Base-by-base conservation (phyloP, 2,888 invertebrate species). In the Melanotus villosus region DNA sequence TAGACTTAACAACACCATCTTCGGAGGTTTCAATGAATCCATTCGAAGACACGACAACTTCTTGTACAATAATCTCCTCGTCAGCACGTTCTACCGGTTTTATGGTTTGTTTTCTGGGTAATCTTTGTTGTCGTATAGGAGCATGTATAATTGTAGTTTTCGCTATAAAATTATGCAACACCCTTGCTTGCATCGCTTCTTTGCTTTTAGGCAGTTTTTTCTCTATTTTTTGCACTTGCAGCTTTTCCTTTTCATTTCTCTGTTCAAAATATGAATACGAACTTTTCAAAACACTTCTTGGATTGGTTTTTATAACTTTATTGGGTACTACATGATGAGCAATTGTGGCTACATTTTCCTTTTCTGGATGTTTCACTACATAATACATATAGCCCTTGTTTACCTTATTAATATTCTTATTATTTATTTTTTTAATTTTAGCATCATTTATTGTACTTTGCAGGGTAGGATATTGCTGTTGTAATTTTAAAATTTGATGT, bases 21-120 rank as follows among this genome's bases (percentile, higher is more conserved):
- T 75, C 76, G 1, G 72, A 63, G 6, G 76, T 77, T 60, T 84
- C 81, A 6, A 84, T 72, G 65, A 81, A 81, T 54, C 83, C 82
- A 65, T 79, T 81, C 0, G 82, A 81, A 32, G 81, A 81, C 6
- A 84, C 81, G 57, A 83, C 80, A 2, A 84, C 82, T 73, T 84
- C 83, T 67, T 84, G 80, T 1, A 84, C 83, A 3, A 84, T 82
- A 47, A 85, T 84, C 72, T 85, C 84, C 71, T 84, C 84, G 57
- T 83, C 81, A 4, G 77, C 74, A 14, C 82, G 80, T 58, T 80
- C 75, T n/a, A 83, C 79, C 2, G 84, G 84, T 74, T 81, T 82
- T 12, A 85, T 85, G 60, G 82, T 78, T 73, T 85, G 85, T 71
- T 85, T 85, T 23, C 85, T 78, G 0, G 85, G 85, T 50, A 84